A percentile compares a stretch with the other conserved stretches of the same genome.
These are phyloP conservation scores for Pygoscelis antarcticus DNA, from an alignment of 2,113 vertebrate genomes.

Conservation along the genomic window DNA sequence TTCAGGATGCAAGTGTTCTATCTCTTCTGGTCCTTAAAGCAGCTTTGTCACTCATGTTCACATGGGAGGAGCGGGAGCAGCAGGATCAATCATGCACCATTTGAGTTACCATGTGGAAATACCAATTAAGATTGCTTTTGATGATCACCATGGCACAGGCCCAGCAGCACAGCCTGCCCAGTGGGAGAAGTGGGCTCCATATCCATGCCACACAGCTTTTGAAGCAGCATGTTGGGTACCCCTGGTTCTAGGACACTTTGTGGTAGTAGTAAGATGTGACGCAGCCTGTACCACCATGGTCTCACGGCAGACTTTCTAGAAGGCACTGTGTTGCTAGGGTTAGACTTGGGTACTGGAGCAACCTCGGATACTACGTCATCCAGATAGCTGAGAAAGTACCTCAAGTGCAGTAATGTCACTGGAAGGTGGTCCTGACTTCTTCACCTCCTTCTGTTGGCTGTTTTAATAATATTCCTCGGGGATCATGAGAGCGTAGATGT, in stretches of 20 bases:
- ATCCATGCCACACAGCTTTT: neutral
- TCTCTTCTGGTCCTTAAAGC: neutral
- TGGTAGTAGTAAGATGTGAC: neutral
- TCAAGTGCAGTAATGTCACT: neutral
- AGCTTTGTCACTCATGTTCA: neutral
- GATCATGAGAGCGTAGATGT: neutral
- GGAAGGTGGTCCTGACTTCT: neutral
- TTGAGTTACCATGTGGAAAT: neutral
- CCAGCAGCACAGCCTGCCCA: neutral
- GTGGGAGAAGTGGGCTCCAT: neutral
- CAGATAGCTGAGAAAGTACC: neutral
- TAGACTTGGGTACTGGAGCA: neutral
- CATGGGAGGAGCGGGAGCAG: neutral
- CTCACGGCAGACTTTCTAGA: neutral
- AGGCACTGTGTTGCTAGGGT: neutral
- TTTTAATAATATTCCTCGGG: neutral
- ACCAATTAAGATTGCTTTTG: neutral
- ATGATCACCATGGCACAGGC: neutral
- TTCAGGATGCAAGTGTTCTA: neutral
- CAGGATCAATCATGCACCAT: neutral
- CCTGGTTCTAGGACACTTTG: neutral
- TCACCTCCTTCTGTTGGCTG: neutral
- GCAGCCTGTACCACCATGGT: rapidly evolving
- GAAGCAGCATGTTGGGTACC: neutral
- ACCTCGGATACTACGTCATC: neutral